Evolutionary conservation across 2,113 vertebrate genomes (phyloP).

Genomic region (Lasiurus borealis): DNA sequence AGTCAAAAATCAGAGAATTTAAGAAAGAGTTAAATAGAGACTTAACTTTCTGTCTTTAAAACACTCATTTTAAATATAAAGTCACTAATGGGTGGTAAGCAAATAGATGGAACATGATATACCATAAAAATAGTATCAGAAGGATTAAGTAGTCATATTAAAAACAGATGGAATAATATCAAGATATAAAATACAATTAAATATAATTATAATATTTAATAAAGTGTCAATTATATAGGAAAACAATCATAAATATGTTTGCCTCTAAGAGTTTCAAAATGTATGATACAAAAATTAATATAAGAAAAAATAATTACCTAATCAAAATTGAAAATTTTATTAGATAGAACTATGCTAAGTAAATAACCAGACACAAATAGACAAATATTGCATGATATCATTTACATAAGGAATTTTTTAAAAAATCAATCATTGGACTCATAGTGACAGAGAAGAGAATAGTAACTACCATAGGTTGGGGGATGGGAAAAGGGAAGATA

Average conservation of each 20-base stretch:
- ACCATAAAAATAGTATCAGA: not conserved
- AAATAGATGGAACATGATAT: not conserved
- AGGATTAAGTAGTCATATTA: not conserved
- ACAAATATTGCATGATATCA: not conserved
- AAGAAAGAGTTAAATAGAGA: not conserved
- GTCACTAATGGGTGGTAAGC: not conserved
- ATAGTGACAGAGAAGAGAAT: not conserved
- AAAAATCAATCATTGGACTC: not conserved
- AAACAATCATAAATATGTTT: not conserved
- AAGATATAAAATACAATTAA: not conserved
- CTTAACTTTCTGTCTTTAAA: not conserved
- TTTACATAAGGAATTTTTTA: not conserved
- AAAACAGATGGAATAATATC: not conserved
- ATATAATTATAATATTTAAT: slow-evolving; percentile 6
- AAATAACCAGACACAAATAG: not conserved
- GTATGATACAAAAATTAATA: not conserved
- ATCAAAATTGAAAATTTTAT: not conserved
- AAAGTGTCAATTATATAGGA: not conserved
- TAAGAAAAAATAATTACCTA: slow-evolving; percentile 32
- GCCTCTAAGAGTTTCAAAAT: not conserved
- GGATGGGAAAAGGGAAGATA: not conserved
- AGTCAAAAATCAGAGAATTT: not conserved
- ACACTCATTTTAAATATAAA: not conserved
- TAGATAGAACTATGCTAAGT: not conserved
- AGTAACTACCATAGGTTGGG: not conserved